phyloP scores from a whole-genome alignment of 2,888 invertebrate species.

The Drosophila histrio region DNA sequence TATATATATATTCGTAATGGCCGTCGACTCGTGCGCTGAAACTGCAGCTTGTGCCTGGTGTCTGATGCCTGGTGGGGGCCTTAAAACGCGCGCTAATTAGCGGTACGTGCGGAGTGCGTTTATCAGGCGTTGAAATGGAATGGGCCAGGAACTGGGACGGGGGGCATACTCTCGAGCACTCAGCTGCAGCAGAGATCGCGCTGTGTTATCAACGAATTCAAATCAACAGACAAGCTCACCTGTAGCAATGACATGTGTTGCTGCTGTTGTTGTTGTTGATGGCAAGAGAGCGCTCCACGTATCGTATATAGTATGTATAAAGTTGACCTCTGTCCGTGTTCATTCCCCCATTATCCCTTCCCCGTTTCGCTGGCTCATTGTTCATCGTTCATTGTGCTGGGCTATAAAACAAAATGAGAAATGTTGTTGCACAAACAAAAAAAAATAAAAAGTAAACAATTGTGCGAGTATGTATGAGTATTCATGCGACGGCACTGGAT shows the following conservation, averaged over 20 bases:
- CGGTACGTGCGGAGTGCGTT: slow-evolving; percentile 77
- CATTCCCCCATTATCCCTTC: not conserved
- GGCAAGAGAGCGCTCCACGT: slow-evolving; percentile 37
- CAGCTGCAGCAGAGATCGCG: slow-evolving; percentile 55
- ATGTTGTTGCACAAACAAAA: slow-evolving; percentile 69
- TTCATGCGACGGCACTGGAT: slow-evolving; percentile 19
- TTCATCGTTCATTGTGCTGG: slow-evolving; percentile 11
- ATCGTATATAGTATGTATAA: slow-evolving; percentile 25
- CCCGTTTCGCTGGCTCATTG: not conserved
- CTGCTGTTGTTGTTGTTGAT: slow-evolving; percentile 39
- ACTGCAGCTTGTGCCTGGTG: slow-evolving; percentile 6
- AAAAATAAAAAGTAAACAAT: slow-evolving; percentile 31
- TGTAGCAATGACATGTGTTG: slow-evolving; percentile 77
- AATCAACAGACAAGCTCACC: slow-evolving; percentile 70
- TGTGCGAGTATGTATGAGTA: slow-evolving; percentile 22
- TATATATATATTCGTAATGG: slow-evolving; percentile 20
- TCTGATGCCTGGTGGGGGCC: slow-evolving; percentile 31
- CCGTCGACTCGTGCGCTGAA: slow-evolving; percentile 34
- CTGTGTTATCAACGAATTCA: slow-evolving; percentile 66
- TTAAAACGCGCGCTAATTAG: slow-evolving; percentile 72
- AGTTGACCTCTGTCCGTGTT: slow-evolving; percentile 57
- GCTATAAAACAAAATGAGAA: slow-evolving; percentile 78
- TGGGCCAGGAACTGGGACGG: slow-evolving; percentile 2
- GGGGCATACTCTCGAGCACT: slow-evolving; percentile 47
- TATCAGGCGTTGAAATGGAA: slow-evolving; percentile 52